phyloP scores from a whole-genome alignment of 2,113 vertebrate species.

The Azemiops feae region DNA sequence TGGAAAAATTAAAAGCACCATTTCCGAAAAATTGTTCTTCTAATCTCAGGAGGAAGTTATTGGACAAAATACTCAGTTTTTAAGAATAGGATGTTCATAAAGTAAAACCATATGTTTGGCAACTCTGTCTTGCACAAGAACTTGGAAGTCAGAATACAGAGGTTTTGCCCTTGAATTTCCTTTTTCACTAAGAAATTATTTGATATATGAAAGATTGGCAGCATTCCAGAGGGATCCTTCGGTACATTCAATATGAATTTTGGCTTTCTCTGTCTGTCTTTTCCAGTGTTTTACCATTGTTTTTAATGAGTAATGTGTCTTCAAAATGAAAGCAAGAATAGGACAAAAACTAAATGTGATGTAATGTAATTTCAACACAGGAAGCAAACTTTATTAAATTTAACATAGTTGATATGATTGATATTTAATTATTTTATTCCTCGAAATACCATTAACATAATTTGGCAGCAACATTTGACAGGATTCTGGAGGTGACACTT shows the following conservation, averaged over 20 bases:
- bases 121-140: background rate
- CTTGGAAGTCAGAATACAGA: conserved; percentile 36
- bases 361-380: background rate
- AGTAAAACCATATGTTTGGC: conserved; percentile 46
- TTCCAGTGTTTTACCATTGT: background rate
- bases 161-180: conserved; percentile 9
- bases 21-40: background rate
- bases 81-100: conserved; percentile 35
- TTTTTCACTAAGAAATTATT: conserved; percentile 11
- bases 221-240: background rate
- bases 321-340: background rate
- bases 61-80: background rate
- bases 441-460: background rate
- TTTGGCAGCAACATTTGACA: background rate
- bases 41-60: background rate
- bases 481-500: background rate
- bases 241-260: background rate
- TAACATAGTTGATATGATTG: background rate
- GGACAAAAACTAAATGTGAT: background rate
- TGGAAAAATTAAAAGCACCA: background rate
- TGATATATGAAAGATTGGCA: conserved; percentile 21
- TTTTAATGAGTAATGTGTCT: background rate
- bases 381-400: background rate
- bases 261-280: background rate
- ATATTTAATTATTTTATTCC: background rate